phyloP scores from a whole-genome alignment of 2,888 invertebrate genomes.

The Ophioninae sp. region DNA sequence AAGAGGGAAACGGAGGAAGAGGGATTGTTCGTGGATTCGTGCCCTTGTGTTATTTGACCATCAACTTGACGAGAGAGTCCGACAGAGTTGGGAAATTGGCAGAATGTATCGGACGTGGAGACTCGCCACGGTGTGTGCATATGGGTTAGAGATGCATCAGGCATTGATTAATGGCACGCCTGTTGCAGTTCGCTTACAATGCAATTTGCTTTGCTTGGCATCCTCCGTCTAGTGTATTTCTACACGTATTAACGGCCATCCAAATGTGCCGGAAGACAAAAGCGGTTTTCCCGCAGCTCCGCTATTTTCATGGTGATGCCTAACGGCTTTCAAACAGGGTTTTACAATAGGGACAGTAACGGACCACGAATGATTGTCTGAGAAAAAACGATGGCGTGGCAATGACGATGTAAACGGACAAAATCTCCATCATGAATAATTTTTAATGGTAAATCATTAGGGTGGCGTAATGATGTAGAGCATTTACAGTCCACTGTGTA shows the following conservation, averaged over 20 bases:
- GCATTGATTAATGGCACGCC: constrained; percentile 81
- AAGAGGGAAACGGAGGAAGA: constrained; percentile 20
- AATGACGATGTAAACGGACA: too few relatives aligned
- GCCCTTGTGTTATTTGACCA: constrained; percentile 63
- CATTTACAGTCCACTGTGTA: too few relatives aligned
- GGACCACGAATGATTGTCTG: too few relatives aligned
- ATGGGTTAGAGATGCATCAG: constrained; percentile 71
- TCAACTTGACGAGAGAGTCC: constrained; percentile 54
- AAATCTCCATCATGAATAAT: too few relatives aligned
- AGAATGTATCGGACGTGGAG: constrained; percentile 72
- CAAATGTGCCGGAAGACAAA: neutral
- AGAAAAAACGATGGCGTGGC: too few relatives aligned
- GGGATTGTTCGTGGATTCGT: constrained; percentile 37
- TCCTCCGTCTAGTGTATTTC: neutral
- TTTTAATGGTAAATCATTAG: too few relatives aligned
- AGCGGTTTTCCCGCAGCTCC: neutral
- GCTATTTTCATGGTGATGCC: neutral
- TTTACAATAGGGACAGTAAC: neutral
- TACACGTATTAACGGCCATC: neutral
- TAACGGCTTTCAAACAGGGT: neutral
- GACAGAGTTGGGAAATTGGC: constrained; percentile 76
- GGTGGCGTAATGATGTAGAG: too few relatives aligned
- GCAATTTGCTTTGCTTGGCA: constrained; percentile 77
- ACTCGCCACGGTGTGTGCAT: constrained; percentile 47
- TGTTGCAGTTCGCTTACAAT: constrained; percentile 81